Evolutionary conservation across 2,888 invertebrate genomes (phyloP).

Genomic region (Melanchra persicariae): DNA sequence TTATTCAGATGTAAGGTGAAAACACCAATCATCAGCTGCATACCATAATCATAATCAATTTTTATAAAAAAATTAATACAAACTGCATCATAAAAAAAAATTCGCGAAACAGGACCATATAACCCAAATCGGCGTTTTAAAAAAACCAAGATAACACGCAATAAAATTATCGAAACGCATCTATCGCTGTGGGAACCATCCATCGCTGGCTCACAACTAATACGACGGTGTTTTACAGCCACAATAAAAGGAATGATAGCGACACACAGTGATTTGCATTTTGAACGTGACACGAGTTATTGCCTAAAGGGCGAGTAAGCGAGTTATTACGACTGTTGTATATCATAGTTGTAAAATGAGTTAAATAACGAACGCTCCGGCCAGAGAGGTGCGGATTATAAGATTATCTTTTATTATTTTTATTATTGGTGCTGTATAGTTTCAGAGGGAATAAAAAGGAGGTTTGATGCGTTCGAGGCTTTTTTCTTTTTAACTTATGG

Average conservation of each 20-base stretch:
- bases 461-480: constrained; percentile 27
- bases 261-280: constrained; percentile 72
- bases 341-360: constrained; percentile 65
- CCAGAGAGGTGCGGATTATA: constrained; percentile 61
- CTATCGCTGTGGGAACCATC: constrained; percentile 67
- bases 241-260: constrained; percentile 78
- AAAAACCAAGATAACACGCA: constrained; percentile 59
- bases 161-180: constrained; percentile 66
- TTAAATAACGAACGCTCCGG: constrained; percentile 57
- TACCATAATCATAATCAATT: constrained; percentile 13
- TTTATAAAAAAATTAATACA: constrained; percentile 35
- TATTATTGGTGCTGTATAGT: constrained; percentile 59
- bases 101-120: constrained; percentile 53
- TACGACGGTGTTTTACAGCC: constrained; percentile 73
- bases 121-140: constrained; percentile 35
- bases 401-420: constrained; percentile 63
- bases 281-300: constrained; percentile 64
- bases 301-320: constrained; percentile 58
- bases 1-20: constrained; percentile 16
- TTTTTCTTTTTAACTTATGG: constrained; percentile 57
- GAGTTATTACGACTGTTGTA: constrained; percentile 60
- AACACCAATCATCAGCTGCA: constrained; percentile 22
- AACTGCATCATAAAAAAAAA: constrained; percentile 52
- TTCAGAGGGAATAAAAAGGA: constrained; percentile 59
- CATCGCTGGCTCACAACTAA: constrained; percentile 70